Percentiles rank a stretch among this genome's conserved stretches.
Conservation (phyloP, 1,140 invertebrate species). For the Bombus pyrosoma region DNA sequence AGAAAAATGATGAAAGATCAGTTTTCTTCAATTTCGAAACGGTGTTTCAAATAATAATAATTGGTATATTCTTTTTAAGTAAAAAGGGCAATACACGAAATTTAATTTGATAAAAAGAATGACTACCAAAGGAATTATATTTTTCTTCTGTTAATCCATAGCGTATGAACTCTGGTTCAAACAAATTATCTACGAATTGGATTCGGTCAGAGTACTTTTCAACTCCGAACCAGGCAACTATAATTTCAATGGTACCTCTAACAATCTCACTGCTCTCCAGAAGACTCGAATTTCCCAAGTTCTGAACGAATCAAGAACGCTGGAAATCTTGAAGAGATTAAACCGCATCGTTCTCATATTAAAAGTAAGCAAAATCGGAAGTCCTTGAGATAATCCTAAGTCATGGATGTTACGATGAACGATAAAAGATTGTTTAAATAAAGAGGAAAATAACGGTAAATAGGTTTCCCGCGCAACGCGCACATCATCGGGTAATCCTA, state of each 20-base stretch:
- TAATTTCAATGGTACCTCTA: conserved; percentile 36
- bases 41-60: background rate
- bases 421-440: background rate
- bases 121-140: background rate
- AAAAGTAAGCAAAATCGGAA: conserved; percentile 86
- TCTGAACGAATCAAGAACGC: conserved; percentile 95
- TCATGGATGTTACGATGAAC: no score
- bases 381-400: background rate
- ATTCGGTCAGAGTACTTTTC: conserved; percentile 94
- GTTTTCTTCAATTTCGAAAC: background rate
- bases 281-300: conserved; percentile 76
- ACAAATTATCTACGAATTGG: conserved; percentile 98
- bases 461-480: background rate
- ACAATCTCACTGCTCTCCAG: conserved; percentile 41
- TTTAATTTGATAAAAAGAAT: background rate
- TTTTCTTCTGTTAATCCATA: conserved; percentile 78
- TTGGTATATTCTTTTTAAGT: background rate
- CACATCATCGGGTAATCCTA: conserved; percentile 16
- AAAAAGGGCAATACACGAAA: background rate
- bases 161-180: conserved; percentile 99
- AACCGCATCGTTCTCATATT: conserved; percentile 96
- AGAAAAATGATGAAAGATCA: background rate
- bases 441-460: background rate
- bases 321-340: conserved; percentile 96
- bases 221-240: conserved; percentile 80